These are phyloP conservation scores for Numenius arquata DNA, from an alignment of 2,113 vertebrate species.

Conservation along the genomic window DNA sequence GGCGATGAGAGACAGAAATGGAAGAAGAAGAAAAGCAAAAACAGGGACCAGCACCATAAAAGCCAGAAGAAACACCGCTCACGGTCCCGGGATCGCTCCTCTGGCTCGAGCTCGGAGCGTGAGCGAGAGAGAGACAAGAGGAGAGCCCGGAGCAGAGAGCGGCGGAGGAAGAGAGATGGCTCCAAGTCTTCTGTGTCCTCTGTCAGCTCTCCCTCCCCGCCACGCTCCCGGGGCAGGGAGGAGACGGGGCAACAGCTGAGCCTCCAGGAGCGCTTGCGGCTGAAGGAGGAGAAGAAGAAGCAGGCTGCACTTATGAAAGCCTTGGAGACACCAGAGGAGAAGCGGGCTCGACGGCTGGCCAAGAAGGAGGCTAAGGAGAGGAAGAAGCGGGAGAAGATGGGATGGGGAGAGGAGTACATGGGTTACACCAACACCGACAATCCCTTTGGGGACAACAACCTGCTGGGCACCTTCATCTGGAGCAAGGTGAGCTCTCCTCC, in stretches of 20 bases:
- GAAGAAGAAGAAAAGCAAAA: constrained; percentile 59
- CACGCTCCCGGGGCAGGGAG: neutral
- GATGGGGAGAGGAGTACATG: constrained; percentile 99
- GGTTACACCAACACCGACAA: constrained; percentile 98
- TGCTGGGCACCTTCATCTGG: constrained; percentile 97
- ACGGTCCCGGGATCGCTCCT: neutral
- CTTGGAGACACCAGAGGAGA: constrained; percentile 94
- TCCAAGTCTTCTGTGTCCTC: constrained; percentile 81
- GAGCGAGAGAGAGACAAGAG: constrained; percentile 8
- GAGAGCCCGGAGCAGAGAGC: constrained; percentile 21
- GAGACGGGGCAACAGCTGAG: constrained; percentile 59
- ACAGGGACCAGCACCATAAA: neutral
- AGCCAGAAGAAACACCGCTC: neutral
- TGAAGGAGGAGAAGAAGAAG: constrained; percentile 75
- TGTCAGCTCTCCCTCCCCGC: constrained; percentile 38
- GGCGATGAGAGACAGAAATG: constrained; percentile 57
- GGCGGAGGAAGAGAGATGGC: neutral
- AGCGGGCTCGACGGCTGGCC: constrained; percentile 88
- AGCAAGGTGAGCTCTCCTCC: constrained; percentile 81
- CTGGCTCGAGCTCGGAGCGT: neutral
- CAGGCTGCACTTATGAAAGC: constrained; percentile 91
- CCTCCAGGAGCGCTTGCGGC: constrained; percentile 71
- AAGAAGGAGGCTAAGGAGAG: constrained; percentile 98
- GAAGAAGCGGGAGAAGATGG: constrained; percentile 97
- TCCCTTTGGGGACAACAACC: constrained; percentile 97